Conservation (phyloP, 2,888 invertebrate species). For the Lycocerus yunnanus region DNA sequence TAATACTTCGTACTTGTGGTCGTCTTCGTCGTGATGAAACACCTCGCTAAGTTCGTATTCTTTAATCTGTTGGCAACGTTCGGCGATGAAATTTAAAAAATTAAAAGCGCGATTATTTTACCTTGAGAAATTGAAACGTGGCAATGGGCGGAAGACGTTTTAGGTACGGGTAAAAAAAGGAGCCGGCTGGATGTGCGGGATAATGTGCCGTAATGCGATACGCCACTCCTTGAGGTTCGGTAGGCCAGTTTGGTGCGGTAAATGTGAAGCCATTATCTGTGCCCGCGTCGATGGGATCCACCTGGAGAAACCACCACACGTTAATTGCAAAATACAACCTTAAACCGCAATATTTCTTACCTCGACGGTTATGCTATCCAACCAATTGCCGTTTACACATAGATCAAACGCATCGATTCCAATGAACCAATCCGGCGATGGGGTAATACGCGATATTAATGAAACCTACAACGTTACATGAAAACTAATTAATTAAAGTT, state of each 20-base stretch:
- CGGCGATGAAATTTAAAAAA: background rate
- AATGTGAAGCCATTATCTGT: slow-evolving; percentile 96
- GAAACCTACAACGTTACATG: slow-evolving; percentile 69
- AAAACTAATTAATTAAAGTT: background rate
- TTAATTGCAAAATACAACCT: slow-evolving; percentile 14
- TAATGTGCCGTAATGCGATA: slow-evolving; percentile 86
- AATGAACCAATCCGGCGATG: slow-evolving; percentile 95
- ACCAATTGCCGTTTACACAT: slow-evolving; percentile 90
- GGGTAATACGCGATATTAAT: slow-evolving; percentile 86
- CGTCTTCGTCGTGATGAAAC: slow-evolving; percentile 82
- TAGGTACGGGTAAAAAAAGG: slow-evolving; percentile 91
- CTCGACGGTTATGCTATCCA: slow-evolving; percentile 87
- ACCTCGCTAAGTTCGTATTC: slow-evolving; percentile 88
- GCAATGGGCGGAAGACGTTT: slow-evolving; percentile 88
- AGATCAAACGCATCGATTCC: slow-evolving; percentile 91
- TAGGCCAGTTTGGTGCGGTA: slow-evolving; percentile 96
- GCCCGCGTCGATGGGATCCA: slow-evolving; percentile 91
- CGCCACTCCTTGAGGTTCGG: slow-evolving; percentile 85
- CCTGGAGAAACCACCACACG: slow-evolving; percentile 57
- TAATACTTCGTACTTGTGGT: slow-evolving; percentile 74
- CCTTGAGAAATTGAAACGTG: slow-evolving; percentile 90
- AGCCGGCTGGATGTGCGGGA: slow-evolving; percentile 91
- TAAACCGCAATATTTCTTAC: slow-evolving; percentile 55
- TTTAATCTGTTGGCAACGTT: slow-evolving; percentile 65
- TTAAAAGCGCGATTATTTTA: slow-evolving; percentile 49